These are phyloP conservation scores for Trogon melanurus DNA, from an alignment of 2,113 vertebrate genomes.

Conservation along the genomic window DNA sequence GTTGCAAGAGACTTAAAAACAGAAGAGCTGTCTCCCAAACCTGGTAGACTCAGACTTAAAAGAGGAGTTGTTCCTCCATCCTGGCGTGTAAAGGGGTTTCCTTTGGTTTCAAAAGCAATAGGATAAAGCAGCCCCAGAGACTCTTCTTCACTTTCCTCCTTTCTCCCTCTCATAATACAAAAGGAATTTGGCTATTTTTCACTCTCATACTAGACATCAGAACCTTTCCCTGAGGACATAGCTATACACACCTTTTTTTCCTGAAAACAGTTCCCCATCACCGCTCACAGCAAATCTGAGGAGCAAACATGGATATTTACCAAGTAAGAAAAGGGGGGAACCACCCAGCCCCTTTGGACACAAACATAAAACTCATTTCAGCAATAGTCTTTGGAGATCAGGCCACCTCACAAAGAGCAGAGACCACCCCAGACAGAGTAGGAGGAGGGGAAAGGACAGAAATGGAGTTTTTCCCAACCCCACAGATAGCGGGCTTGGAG, in stretches of 20 bases:
- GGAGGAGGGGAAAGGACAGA: background rate
- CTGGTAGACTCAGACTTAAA: background rate
- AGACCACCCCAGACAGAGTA: background rate
- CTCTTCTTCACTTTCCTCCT: background rate
- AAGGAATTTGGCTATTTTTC: background rate
- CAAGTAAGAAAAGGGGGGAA: background rate
- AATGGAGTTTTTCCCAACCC: background rate
- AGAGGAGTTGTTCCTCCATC: background rate
- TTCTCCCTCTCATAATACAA: background rate
- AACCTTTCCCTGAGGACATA: background rate
- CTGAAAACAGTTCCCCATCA: background rate
- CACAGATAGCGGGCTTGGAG: background rate
- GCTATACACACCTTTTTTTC: background rate
- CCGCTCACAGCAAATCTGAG: background rate
- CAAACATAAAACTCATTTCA: background rate
- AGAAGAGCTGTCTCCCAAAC: background rate
- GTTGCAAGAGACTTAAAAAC: background rate
- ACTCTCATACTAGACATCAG: background rate
- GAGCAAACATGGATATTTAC: background rate
- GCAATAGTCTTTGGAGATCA: background rate
- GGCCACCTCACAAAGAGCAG: accelerated
- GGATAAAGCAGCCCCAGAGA: background rate
- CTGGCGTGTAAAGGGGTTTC: background rate
- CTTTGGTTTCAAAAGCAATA: background rate
- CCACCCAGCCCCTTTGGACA: background rate